phyloP scores from a whole-genome alignment of 2,113 vertebrate species.

The Proteles cristata region DNA sequence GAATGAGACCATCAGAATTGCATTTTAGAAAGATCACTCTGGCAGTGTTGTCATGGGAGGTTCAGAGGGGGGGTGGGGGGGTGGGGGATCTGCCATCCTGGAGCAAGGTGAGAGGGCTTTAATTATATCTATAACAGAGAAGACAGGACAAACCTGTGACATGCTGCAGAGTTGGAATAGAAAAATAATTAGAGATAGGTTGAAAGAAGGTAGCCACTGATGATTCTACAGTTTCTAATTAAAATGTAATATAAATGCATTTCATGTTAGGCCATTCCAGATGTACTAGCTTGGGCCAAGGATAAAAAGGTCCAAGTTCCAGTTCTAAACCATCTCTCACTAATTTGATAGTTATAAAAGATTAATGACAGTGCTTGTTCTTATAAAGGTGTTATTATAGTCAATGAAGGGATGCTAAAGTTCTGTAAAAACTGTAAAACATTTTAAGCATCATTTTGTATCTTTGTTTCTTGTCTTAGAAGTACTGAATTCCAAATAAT shows the following conservation, averaged over 20 bases:
- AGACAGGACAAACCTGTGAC: not conserved
- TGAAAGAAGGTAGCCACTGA: not conserved
- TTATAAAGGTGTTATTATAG: not conserved
- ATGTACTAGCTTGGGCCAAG: not conserved
- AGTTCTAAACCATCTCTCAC: not conserved
- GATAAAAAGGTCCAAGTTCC: not conserved
- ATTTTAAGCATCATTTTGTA: not conserved
- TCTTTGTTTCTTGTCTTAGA: constrained; percentile 27
- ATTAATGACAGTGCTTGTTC: not conserved
- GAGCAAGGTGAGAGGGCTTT: not conserved
- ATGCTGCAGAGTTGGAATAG: not conserved
- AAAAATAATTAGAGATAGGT: not conserved
- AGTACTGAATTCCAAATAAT: not conserved
- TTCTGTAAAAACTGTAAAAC: not conserved
- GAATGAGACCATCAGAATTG: not conserved
- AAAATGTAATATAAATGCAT: not conserved
- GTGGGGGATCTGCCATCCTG: not conserved
- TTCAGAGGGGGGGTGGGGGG: not conserved
- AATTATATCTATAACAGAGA: not conserved
- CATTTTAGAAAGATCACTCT: not conserved
- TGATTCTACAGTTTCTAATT: constrained; percentile 14
- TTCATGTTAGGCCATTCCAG: not conserved
- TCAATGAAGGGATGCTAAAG: not conserved
- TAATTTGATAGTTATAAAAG: constrained; percentile 2
- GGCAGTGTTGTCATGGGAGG: not conserved